Conservation (phyloP, 2,113 vertebrate species). For the Entomyzon cyanotis region DNA sequence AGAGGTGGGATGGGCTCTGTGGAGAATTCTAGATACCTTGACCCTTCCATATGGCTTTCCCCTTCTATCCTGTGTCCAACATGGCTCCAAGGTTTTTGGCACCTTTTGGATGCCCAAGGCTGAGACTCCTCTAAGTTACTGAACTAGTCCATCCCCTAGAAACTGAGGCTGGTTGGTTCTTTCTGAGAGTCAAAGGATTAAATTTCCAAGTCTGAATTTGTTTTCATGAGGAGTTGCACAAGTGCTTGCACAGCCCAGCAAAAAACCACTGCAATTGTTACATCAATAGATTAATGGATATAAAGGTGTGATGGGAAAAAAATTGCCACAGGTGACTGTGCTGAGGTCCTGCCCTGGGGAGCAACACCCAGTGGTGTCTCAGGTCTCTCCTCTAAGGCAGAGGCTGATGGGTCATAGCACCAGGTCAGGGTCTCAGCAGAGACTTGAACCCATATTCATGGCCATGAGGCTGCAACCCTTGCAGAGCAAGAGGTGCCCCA, state of each 20-base stretch:
- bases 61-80: too few species aligned
- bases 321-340: background rate
- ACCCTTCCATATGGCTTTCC: too few species aligned
- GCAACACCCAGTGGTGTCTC: accelerated
- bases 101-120: too few species aligned
- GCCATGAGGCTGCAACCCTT: background rate
- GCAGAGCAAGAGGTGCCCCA: background rate
- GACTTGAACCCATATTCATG: background rate
- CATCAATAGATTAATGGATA: background rate
- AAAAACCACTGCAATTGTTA: background rate
- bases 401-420: background rate
- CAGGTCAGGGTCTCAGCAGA: background rate
- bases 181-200: too few species aligned
- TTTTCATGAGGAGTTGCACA: background rate
- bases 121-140: too few species aligned
- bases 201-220: too few species aligned
- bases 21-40: too few species aligned
- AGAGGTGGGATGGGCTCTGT: too few species aligned
- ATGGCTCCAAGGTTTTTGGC: too few species aligned
- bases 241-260: background rate
- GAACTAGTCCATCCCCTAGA: too few species aligned
- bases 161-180: too few species aligned
- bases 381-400: background rate
- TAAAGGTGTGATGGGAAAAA: background rate
- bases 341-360: background rate